These are phyloP conservation scores for Sorex fumeus DNA, from an alignment of 2,113 vertebrate genomes.

Conservation along the genomic window DNA sequence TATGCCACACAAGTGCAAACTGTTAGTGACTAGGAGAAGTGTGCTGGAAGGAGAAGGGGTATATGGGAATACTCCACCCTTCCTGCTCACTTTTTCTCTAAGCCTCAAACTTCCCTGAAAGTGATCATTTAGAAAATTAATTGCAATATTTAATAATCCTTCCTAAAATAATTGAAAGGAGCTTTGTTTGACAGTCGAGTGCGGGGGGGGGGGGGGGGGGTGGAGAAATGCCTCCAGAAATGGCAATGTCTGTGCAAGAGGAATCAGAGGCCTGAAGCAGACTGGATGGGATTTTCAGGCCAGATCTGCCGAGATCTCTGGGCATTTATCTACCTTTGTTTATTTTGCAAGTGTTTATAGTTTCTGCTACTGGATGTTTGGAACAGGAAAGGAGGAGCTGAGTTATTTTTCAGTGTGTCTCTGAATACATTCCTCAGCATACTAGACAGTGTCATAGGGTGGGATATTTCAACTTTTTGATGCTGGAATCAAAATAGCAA, in stretches of 20 bases:
- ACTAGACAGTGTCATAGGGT: not conserved
- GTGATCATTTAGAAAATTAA: not conserved
- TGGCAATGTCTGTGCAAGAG: not conserved
- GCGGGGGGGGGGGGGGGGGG: too few relatives aligned
- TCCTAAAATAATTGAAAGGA: not conserved
- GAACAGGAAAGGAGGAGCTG: not conserved
- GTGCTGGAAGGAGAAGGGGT: not conserved
- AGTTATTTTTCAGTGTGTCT: constrained; percentile 1
- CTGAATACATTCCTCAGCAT: not conserved
- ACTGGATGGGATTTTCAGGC: not conserved
- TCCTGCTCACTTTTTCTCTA: not conserved
- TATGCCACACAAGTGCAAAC: not conserved
- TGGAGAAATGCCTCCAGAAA: too few relatives aligned
- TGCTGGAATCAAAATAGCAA: constrained; percentile 18
- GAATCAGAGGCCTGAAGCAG: not conserved
- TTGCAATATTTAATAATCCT: not conserved
- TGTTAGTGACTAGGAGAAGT: not conserved
- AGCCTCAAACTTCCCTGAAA: not conserved
- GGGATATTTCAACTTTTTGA: not conserved
- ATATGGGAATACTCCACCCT: not conserved
- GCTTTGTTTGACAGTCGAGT: not conserved
- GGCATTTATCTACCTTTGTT: not conserved
- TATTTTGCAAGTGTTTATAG: not conserved
- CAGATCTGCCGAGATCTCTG: not conserved
- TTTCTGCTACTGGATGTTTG: not conserved